Conservation (phyloP, 2,113 vertebrate genomes). For the Boleophthalmus pectinirostris region DNA sequence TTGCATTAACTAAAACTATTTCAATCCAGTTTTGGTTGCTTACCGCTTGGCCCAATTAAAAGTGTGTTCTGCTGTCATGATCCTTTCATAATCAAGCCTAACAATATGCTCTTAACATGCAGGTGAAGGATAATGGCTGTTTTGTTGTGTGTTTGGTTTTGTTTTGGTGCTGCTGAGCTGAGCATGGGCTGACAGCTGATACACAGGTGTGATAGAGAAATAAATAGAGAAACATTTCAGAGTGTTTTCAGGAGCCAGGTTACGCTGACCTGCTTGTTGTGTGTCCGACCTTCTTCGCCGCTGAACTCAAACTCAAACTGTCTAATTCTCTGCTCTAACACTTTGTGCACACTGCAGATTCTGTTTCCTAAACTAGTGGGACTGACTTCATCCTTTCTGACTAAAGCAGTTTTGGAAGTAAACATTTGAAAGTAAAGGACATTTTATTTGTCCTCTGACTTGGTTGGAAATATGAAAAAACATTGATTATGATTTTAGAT, state of each 20-base stretch:
- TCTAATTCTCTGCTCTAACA: slow-evolving; percentile 9
- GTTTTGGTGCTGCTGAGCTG: background rate
- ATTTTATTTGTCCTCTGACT: slow-evolving; percentile 29
- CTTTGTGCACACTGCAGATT: slow-evolving; percentile 13
- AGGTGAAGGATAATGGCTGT: background rate
- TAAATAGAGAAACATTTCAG: slow-evolving; percentile 9
- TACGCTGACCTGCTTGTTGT: slow-evolving; percentile 3
- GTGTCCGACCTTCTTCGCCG: slow-evolving; percentile 15
- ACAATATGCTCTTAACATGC: background rate
- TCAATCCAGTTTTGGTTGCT: background rate
- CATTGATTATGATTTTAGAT: no score
- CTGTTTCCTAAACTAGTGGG: slow-evolving; percentile 23
- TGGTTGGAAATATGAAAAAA: slow-evolving; percentile 26
- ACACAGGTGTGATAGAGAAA: slow-evolving; percentile 6
- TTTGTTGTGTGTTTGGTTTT: background rate
- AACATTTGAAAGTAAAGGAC: slow-evolving; percentile 19
- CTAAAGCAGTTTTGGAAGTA: background rate
- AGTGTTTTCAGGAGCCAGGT: slow-evolving; percentile 6
- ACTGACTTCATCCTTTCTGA: slow-evolving; percentile 13
- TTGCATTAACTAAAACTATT: background rate
- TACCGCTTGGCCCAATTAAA: background rate
- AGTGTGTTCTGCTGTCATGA: background rate
- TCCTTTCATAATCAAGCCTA: background rate
- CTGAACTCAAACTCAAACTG: slow-evolving; percentile 15
- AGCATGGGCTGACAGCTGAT: slow-evolving; percentile 19